Base-by-base conservation (phyloP, 2,113 vertebrate species). In the Apteryx owenii region DNA sequence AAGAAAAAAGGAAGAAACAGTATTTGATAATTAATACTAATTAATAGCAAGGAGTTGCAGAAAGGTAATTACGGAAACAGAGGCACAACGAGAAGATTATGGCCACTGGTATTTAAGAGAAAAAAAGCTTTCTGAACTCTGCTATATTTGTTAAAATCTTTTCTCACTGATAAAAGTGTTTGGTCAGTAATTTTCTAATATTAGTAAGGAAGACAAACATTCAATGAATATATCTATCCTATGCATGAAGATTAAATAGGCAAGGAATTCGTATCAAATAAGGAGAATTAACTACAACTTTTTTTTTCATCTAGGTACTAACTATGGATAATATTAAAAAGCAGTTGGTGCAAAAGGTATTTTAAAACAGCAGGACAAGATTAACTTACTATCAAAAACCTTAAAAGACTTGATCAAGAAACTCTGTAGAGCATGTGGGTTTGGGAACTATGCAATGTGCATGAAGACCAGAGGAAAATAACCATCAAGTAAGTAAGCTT, bases 391-490 rank as follows among this genome's bases (percentile, higher is more conserved):
- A 8, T 38, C 56, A 61, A 71, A 26, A 18, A 28, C 13, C 33
- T 19, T 6, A 11, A 7, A 25, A 36, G 44, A 14, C 29, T 51
- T 7, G n/a, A 58, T 13, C 1, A 0, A 14, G 25, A 25, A 58
- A 10, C 19, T 5, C 0, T 0, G 7, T 18, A 3, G 5, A 36
- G 62, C 12, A 78, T 48, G 28, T 0, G 1, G 36, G 46, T 9
- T 26, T 46, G 69, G 38, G 79, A 50, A 54, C 21, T 29, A 16
- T 7, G 10, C 48, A 23, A 3, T 13, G 33, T 1, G 51, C 20
- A 5, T 2, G 53, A 42, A 38, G 33, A n/a, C 25, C 13, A 33
- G 19, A 5, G 36, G 16, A 19, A 23, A 61, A 17, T 6, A 17
- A 2, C 26, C 7, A 5, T 7, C 19, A 12, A 12, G 18, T 17